Evolutionary conservation across 2,888 invertebrate species (phyloP), one percentile per base, ranked within the genome.

Genomic region (Watsonalla binaria): DNA sequence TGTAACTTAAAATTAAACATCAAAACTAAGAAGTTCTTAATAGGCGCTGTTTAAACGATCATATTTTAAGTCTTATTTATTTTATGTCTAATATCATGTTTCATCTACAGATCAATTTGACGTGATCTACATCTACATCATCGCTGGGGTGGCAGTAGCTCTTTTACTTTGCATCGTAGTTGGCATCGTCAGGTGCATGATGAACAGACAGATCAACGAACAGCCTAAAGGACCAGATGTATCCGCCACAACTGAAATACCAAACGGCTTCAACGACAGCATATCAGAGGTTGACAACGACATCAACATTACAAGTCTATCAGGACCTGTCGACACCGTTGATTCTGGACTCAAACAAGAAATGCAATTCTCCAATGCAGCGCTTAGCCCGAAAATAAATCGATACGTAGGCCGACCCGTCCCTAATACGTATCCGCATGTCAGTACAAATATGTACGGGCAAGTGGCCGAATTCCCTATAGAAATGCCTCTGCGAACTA

Each of bases 241-340:
- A 57, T 93, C 94, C 51, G 94, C 95, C 59, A 95, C 95, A 58
- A 95, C 95, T 47, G 93, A 95, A 64, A 91, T 96, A 55, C 95
- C 96, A 11, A 95, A 95, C 77, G 96, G 96, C 55, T 96, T 96
- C 85, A 94, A 94, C 66, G 96, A 96, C 86, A 96, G 96, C 82
- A 95, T 96, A 84, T 96, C 96, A 68, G 96, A 97, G 86, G 91
- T 95, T 46, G 95, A 96, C 81, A 95, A 94, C 48, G 95, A 95
- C 70, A 95, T 95, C 56, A 95, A 95, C 76, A 92, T 95, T 62
- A 94, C 94, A 51, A 94, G 94, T 39, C 75, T 90, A 37, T 93
- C 94, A 5, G 92, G 93, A 15, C 94, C 94, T 6, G 92, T 93
- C 6, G 93, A 93, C 58, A 78, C 86, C 0, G 87, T 88, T 15